Base-by-base conservation (phyloP, 1,140 invertebrate genomes). In the Tribolium castaneum region DNA sequence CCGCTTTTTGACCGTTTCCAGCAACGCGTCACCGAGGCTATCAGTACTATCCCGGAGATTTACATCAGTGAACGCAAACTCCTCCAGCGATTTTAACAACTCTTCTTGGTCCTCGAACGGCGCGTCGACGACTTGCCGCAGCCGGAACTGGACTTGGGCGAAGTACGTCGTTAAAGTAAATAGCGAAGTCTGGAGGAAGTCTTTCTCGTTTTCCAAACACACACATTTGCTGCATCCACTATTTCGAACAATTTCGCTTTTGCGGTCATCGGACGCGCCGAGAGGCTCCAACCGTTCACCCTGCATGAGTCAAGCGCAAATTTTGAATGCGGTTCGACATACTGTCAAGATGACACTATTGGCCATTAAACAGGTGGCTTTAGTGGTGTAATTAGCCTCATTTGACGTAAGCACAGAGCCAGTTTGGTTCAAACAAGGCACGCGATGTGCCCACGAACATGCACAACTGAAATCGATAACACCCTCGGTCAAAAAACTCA, bases 11-110 rank as follows among this genome's bases (percentile, higher is more conserved):
- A 93, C 88, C 70, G 70, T 77, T 78, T 83, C 80, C 13, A 76
- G 70, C 25, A 84, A 70, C 39, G 45, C 76, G 0, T 73, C 51
- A 80, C 78, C 35, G 70, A 76, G 35, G 59, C 76, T 73, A 75
- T 66, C 13, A 80, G 75, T 52, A 72, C 59, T 52, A 19, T 76
- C 70, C 34, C 92, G 89, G 82, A 94, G 92, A 6, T 93, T 91
- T 59, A 99, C 98, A 49, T 97, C 97, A 80, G 95, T 91, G 84
- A 98, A 98, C n/a, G 98, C 97, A 89, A 99, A 99, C 85, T 98
- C 95, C 87, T 99, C 97, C 7, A 99, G 88, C 82, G 97, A 96
- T 85, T 97, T 95, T 16, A 99, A 87, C 85, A 99, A 89, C 59
- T 88, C 91, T 89, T 98, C 96, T 86, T 97, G 97, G 80, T 97